Conservation (phyloP, 2,888 invertebrate species). For the Parnassius glacialis region DNA sequence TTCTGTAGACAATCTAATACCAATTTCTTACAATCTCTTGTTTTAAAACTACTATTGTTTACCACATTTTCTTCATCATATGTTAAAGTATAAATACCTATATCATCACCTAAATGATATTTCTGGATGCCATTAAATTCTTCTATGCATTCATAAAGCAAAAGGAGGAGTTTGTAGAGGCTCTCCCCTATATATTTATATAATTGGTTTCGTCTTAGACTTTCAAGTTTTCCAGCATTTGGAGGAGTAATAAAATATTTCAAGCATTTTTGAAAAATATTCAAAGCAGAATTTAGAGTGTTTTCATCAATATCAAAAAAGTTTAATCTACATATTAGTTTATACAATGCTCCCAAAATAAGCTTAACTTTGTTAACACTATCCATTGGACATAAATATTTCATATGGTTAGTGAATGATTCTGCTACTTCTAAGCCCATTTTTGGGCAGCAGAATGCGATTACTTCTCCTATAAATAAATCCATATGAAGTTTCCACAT, state of each 20-base stretch:
- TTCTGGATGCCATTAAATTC: constrained; percentile 44
- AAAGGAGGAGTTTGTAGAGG: constrained; percentile 45
- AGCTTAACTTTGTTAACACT: constrained; percentile 49
- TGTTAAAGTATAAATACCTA: constrained; percentile 52
- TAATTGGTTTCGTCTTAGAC: constrained; percentile 48
- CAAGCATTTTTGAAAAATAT: constrained; percentile 53
- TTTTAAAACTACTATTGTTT: constrained; percentile 35
- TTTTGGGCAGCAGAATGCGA: constrained; percentile 53
- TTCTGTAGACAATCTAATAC: constrained; percentile 51
- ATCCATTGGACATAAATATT: constrained; percentile 56
- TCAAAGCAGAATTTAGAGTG: constrained; percentile 40
- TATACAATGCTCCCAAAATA: constrained; percentile 53
- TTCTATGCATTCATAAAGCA: constrained; percentile 47
- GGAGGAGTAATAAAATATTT: constrained; percentile 59
- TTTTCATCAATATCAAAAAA: constrained; percentile 47
- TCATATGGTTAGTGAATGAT: constrained; percentile 56
- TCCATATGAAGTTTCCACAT: constrained; percentile 63
- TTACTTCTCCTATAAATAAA: constrained; percentile 56
- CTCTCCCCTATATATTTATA: constrained; percentile 58
- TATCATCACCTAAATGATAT: constrained; percentile 37
- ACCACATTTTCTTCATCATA: constrained; percentile 44
- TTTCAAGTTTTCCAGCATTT: constrained; percentile 49
- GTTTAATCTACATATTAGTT: constrained; percentile 53
- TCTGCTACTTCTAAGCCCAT: constrained; percentile 57
- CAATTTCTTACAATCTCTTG: constrained; percentile 45